Evolutionary conservation across 2,888 invertebrate genomes (phyloP), one percentile per base, ranked within the genome.

Genomic region (Chaetogeoica ovagalla): DNA sequence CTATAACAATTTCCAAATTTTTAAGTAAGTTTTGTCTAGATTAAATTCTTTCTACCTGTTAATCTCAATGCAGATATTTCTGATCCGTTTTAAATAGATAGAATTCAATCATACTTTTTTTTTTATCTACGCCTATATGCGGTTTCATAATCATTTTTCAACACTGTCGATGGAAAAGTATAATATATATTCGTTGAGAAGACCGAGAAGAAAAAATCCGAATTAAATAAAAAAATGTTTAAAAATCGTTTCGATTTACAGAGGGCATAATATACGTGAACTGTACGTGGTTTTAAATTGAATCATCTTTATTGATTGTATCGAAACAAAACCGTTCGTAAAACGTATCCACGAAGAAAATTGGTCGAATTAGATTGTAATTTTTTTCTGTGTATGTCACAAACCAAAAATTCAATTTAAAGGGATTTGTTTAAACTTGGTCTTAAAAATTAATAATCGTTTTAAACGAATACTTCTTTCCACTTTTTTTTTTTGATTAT

Each of bases 391-490:
- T 39, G 43, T 7, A 43, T 9, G n/a, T 60, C 39, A 23, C 60
- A 72, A 72, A 72, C 23, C 19, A 48, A 62, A 60, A 72, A 72
- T 23, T 62, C 60, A 48, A 48, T 60, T 60, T 13, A 2, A 62
- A 23, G 19, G 60, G 19, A 62, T 72, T 37, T 6, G 55, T 69
- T n/a, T 2, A n/a, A n/a, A 55, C 30, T 60, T 30, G 60, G 7
- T 43, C 23, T 71, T 59, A 43, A 59, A n/a, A 59, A 43, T 71
- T 59, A 21, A 71, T 23, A 21, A 43, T 43, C 17, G 30, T 30
- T 30, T 30, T 30, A 30, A 30, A 30, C 1, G 17, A 71, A 15
- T 69, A 37, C 37, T 37, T 2, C 39, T 37, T 59, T 7, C 2
- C 8, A 8, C 0, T 5, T 39, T 17, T 7, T 63, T 68, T 43